A percentile compares a stretch with the other conserved stretches of the same genome.
Conservation (phyloP, 2,888 invertebrate species). For the Philaethria dido region DNA sequence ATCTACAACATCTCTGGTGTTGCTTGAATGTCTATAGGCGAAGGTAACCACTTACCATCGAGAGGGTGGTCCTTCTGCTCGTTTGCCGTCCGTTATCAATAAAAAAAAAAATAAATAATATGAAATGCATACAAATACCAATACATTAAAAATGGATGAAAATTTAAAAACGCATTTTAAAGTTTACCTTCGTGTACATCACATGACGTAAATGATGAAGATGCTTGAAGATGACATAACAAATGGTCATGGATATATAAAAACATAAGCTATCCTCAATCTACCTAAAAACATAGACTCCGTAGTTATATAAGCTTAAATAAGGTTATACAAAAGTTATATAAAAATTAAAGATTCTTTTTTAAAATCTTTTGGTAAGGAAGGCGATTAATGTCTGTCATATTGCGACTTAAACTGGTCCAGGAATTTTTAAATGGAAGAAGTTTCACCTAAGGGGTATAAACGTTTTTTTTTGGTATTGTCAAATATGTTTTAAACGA, state of each 20-base stretch:
- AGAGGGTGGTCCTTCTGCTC: too few relatives aligned
- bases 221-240: neutral
- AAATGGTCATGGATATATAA: neutral
- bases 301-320: neutral
- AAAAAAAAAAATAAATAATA: too few relatives aligned
- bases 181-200: too few relatives aligned
- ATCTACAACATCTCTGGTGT: too few relatives aligned
- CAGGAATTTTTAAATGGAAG: slow-evolving; percentile 10
- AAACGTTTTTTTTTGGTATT: slow-evolving; percentile 12
- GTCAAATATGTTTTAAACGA: neutral
- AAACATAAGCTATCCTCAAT: too few relatives aligned
- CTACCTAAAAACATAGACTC: too few relatives aligned
- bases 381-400: slow-evolving; percentile 7
- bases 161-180: neutral
- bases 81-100: too few relatives aligned
- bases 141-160: neutral
- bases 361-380: neutral
- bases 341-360: neutral
- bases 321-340: neutral
- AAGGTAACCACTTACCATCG: too few relatives aligned
- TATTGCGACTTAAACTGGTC: slow-evolving; percentile 18
- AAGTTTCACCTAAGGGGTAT: neutral
- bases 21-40: too few relatives aligned
- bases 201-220: neutral
- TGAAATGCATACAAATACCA: too few relatives aligned